Percentiles rank a stretch among this genome's conserved stretches.
Conservation (phyloP, 2,797 vertebrate genomes). For the Hoplostethus atlanticus region DNA sequence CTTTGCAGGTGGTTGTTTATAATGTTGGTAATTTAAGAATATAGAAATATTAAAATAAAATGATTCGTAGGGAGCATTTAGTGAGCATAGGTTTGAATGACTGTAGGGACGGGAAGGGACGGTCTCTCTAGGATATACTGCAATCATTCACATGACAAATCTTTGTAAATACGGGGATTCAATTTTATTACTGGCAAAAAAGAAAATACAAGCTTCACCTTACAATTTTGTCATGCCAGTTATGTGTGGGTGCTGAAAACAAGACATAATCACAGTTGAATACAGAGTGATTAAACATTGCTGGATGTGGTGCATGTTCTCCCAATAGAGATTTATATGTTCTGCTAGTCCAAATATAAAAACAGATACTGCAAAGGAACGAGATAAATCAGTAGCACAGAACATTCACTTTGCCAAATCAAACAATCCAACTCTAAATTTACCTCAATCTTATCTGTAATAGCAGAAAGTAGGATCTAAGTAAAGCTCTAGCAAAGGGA, state of each 20-base stretch:
- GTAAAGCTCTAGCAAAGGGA: slow-evolving; percentile 3
- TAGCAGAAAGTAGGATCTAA: slow-evolving; percentile 12
- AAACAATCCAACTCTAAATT: background rate
- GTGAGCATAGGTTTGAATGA: too few species aligned
- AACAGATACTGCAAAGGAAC: background rate
- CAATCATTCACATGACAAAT: background rate
- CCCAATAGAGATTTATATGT: slow-evolving; percentile 5
- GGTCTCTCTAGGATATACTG: background rate
- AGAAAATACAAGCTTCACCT: slow-evolving; percentile 34
- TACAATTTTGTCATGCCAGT: slow-evolving; percentile 23
- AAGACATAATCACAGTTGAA: slow-evolving; percentile 20
- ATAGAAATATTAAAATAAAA: too few species aligned
- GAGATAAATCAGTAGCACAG: slow-evolving; percentile 2
- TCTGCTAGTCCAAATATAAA: slow-evolving; percentile 13
- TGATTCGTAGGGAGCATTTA: too few species aligned
- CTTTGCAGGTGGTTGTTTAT: too few species aligned
- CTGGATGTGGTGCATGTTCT: slow-evolving; percentile 2
- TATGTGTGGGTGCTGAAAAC: slow-evolving; percentile 7
- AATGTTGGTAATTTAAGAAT: too few species aligned
- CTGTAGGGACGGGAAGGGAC: background rate
- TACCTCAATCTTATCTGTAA: background rate
- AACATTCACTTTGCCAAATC: slow-evolving; percentile 36
- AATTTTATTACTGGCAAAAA: slow-evolving; percentile 61
- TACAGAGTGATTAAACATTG: slow-evolving; percentile 1
- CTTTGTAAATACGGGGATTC: slow-evolving; percentile 12